These are phyloP conservation scores for Hyles euphorbiae DNA, from an alignment of 1,140 invertebrate genomes.

Conservation along the genomic window DNA sequence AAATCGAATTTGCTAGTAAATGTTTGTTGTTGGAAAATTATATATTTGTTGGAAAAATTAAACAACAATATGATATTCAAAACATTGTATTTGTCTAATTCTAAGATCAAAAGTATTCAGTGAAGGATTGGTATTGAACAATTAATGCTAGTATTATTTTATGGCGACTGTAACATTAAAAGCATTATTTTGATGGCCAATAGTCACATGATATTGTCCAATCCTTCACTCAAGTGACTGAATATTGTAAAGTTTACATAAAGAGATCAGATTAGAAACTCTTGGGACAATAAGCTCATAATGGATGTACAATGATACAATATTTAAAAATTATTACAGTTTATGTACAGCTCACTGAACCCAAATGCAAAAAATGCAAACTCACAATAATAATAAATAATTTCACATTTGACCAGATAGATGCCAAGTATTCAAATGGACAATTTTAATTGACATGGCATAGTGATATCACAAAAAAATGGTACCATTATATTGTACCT, in stretches of 20 bases:
- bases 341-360: constrained; percentile 40
- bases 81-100: constrained; percentile 66
- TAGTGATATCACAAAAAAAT: constrained; percentile 62
- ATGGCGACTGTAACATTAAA: constrained; percentile 21
- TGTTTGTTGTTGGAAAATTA: too few species aligned
- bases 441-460: constrained; percentile 70
- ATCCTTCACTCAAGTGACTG: constrained; percentile 46
- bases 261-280: constrained; percentile 66
- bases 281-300: constrained; percentile 52
- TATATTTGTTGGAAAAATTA: too few species aligned
- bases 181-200: constrained; percentile 3
- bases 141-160: not conserved
- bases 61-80: constrained; percentile 31
- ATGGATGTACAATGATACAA: constrained; percentile 10
- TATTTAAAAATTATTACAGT: not conserved
- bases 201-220: constrained; percentile 28
- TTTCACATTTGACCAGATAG: constrained; percentile 61
- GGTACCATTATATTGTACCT: constrained; percentile 40
- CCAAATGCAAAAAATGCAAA: constrained; percentile 54
- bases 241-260: constrained; percentile 57
- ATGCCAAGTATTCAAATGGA: constrained; percentile 62
- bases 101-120: constrained; percentile 51
- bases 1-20: too few species aligned
- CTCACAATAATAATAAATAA: constrained; percentile 61
- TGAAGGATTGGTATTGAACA: constrained; percentile 49